These are phyloP conservation scores for Patella ulyssiponensis DNA, from an alignment of 2,888 invertebrate species.

Conservation along the genomic window DNA sequence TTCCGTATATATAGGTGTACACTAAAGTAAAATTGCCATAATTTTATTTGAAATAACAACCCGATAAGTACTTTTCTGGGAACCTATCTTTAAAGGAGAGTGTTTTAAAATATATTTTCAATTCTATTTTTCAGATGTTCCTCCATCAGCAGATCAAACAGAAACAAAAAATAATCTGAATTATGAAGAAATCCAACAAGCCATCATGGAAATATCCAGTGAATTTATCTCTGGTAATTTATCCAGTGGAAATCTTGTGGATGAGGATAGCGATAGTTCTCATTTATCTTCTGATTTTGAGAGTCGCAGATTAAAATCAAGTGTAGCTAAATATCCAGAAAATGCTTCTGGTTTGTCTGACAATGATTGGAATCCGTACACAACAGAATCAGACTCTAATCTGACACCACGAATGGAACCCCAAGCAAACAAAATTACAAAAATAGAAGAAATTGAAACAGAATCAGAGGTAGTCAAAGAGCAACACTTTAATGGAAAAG, in stretches of 20 bases:
- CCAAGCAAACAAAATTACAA: no score
- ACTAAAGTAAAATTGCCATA: no score
- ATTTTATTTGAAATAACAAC: no score
- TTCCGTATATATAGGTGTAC: no score
- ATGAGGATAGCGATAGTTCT: slow-evolving; percentile 39
- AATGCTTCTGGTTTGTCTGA: slow-evolving; percentile 60
- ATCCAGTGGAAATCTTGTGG: slow-evolving; percentile 30
- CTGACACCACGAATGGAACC: slow-evolving; percentile 45
- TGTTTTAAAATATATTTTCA: no score
- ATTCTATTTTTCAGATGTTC: no score
- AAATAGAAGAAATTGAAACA: no score
- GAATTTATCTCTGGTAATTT: slow-evolving; percentile 58
- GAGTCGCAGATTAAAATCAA: slow-evolving; percentile 33
- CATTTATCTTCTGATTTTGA: slow-evolving; percentile 33
- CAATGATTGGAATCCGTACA: slow-evolving; percentile 64
- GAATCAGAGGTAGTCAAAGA: no score
- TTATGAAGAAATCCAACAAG: slow-evolving; percentile 53
- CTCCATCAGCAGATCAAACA: not conserved
- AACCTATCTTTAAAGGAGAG: no score
- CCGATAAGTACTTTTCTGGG: no score
- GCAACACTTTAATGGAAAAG: no score
- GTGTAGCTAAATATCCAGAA: slow-evolving; percentile 59
- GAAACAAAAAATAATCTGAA: slow-evolving; percentile 41
- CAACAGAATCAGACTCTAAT: slow-evolving; percentile 62
- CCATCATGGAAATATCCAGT: slow-evolving; percentile 61